A percentile compares a stretch with the other conserved stretches of the same genome.
These are phyloP conservation scores for Kobus ellipsiprymnus DNA, from an alignment of 2,113 vertebrate genomes.

Conservation along the genomic window DNA sequence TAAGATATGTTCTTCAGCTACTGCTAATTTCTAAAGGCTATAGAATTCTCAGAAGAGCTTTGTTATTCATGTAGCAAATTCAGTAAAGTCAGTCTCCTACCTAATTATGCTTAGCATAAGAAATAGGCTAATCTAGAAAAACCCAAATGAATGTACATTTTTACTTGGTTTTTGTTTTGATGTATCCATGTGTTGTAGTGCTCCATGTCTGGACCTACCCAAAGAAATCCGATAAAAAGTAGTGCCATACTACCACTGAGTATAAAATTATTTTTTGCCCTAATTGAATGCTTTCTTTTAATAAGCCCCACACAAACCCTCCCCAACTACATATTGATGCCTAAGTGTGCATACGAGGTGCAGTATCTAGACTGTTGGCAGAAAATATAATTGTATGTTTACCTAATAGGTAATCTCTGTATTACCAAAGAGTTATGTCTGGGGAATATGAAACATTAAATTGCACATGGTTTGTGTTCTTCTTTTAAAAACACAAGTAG, in stretches of 20 bases:
- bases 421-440: neutral
- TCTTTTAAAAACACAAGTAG: neutral
- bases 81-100: neutral
- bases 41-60: neutral
- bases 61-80: neutral
- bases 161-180: neutral
- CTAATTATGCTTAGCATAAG: neutral
- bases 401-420: neutral
- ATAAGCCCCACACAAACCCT: neutral
- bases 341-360: neutral
- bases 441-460: neutral
- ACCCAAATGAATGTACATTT: neutral
- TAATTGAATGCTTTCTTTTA: constrained; percentile 9
- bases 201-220: neutral
- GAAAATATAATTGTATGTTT: constrained; percentile 32
- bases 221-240: neutral
- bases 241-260: neutral
- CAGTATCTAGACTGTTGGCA: neutral
- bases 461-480: neutral
- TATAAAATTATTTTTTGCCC: constrained; percentile 13
- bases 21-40: neutral
- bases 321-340: neutral
- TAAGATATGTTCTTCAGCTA: neutral
- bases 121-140: neutral
- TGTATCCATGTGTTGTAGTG: neutral